Evolutionary conservation across 2,113 vertebrate genomes (phyloP), one percentile per base, ranked within the genome.

Genomic region (Sinocyclocheilus grahami): DNA sequence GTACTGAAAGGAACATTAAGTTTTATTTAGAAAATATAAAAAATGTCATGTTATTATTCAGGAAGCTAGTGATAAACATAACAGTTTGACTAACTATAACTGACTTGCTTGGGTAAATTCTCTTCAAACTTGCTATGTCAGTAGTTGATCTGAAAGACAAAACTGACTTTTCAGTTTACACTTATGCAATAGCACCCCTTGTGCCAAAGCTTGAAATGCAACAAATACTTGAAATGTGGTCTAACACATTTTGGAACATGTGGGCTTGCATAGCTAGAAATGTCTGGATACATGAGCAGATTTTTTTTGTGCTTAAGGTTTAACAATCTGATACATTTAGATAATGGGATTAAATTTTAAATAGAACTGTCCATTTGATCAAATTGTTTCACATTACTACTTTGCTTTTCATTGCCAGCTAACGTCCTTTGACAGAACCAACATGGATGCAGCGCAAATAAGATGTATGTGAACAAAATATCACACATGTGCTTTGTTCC

Each of bases 381-480:
- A 51, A 30, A 16, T 27, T 10, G 24, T 6, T 16, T 87, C 1
- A 51, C 46, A 27, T 48, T 60, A 13, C 18, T 60, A 10, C 14
- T 74, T 51, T 67, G 62, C 30, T 37, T 48, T 88, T 55, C 24
- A 1, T 71, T 83, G 90, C 87, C 89, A 99, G 98, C 94, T 99
- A 85, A 99, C 97, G 0, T 97, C 97, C 0, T 99, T 99, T 92
- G 98, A 99, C 93, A 95, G 98, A 93, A 92, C 92, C 46, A 97
- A 93, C 86, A 96, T 96, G 0, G 98, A 99, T 72, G 95, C 96
- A 22, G 96, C 96, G 53, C 99, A 96, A 94, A 97, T 98, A 90
- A 95, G 97, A 98, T 97, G 98, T 99, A 91, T 89, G 93, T 92
- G 53, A 85, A 48, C 74, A 1, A 55, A 89, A 82, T 55, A 8